phyloP scores from a whole-genome alignment of 2,113 vertebrate species.

The Pachyramphus minor region DNA sequence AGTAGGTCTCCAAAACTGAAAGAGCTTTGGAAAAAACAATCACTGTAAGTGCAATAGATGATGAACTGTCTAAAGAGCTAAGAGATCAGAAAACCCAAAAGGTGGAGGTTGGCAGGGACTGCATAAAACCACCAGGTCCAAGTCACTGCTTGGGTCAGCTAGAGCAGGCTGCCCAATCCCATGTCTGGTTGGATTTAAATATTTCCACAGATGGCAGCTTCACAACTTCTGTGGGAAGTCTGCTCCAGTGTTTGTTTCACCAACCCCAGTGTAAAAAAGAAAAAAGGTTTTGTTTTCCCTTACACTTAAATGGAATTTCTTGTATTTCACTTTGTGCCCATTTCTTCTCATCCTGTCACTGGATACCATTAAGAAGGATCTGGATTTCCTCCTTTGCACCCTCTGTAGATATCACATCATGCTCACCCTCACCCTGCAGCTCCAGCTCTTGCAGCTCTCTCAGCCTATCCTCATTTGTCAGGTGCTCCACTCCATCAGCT shows the following conservation, averaged over 20 bases:
- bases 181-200: accelerated
- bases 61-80: neutral
- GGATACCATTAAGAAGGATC: neutral
- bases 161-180: neutral
- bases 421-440: neutral
- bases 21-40: neutral
- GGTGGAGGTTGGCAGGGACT: neutral
- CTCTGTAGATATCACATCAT: neutral
- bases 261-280: neutral
- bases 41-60: neutral
- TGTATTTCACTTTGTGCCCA: neutral
- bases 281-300: neutral
- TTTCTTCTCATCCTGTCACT: neutral
- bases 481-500: neutral
- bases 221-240: neutral
- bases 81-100: neutral
- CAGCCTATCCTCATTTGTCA: neutral
- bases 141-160: neutral
- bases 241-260: neutral
- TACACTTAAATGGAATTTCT: neutral
- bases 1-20: neutral
- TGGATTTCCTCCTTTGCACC: neutral
- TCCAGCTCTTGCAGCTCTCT: neutral
- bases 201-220: neutral
- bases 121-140: neutral